A percentile compares a stretch with the other conserved stretches of the same genome.
Conservation (phyloP, 2,113 vertebrate species). For the Cervus canadensis region DNA sequence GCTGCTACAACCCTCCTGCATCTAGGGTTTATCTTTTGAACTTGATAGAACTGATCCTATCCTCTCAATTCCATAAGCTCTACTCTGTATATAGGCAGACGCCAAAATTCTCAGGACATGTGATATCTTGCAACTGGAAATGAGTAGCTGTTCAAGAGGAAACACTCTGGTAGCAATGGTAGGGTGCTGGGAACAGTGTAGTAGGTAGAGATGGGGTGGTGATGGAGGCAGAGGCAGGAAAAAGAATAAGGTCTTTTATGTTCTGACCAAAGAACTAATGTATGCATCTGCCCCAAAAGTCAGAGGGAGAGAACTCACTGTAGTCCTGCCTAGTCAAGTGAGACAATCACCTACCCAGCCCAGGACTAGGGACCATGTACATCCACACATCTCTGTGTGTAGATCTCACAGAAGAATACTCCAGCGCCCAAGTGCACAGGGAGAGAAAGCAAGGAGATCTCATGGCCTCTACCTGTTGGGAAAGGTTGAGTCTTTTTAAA, state of each 20-base stretch:
- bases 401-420: neutral
- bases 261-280: neutral
- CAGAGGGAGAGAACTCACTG: neutral
- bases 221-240: neutral
- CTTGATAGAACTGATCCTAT: neutral
- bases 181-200: neutral
- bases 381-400: neutral
- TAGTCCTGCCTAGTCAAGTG: neutral
- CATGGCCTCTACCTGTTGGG: neutral
- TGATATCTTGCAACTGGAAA: neutral
- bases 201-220: neutral
- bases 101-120: neutral
- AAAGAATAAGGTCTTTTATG: neutral
- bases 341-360: neutral
- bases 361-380: neutral
- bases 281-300: neutral
- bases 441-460: neutral
- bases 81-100: neutral
- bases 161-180: neutral
- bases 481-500: neutral
- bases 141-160: neutral
- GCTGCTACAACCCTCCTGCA: neutral
- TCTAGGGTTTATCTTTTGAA: neutral
- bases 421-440: neutral
- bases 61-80: neutral